Percentiles rank a stretch among this genome's conserved stretches.
These are phyloP conservation scores for Pterophyllum scalare DNA, from an alignment of 2,113 vertebrate genomes.

Conservation along the genomic window DNA sequence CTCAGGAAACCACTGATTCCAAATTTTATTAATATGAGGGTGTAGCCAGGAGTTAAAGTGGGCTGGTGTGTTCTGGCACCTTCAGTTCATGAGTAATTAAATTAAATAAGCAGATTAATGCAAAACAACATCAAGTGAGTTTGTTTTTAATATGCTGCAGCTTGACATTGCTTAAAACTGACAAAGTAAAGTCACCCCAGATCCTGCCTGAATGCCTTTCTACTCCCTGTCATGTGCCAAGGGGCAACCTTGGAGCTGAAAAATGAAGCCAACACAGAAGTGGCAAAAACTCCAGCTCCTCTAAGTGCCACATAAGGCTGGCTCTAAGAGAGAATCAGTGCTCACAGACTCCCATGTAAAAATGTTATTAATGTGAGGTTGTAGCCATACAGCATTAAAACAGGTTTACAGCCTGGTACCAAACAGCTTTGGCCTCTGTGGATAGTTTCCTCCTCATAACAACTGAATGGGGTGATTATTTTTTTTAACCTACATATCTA, in stretches of 20 bases:
- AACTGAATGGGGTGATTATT: too few species aligned
- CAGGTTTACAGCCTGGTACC: background rate
- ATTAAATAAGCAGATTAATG: background rate
- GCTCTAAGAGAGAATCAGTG: background rate
- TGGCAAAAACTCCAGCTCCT: background rate
- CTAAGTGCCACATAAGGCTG: background rate
- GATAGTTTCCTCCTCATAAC: too few species aligned
- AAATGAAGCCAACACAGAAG: background rate
- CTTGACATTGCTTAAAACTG: rapidly evolving
- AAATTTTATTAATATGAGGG: background rate
- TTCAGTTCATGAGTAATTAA: background rate
- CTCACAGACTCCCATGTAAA: background rate
- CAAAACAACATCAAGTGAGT: background rate
- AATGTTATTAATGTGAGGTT: too few species aligned
- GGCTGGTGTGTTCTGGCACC: background rate
- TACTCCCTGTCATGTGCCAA: background rate
- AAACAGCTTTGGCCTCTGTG: too few species aligned
- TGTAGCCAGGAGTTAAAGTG: background rate
- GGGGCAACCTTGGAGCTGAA: background rate
- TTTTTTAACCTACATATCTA: too few species aligned
- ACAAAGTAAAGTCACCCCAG: background rate
- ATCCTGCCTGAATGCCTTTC: background rate
- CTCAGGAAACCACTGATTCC: background rate
- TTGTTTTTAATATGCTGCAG: background rate
- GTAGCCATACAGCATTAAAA: rapidly evolving